Conservation (phyloP, 2,113 vertebrate species). For the Casuarius casuarius region DNA sequence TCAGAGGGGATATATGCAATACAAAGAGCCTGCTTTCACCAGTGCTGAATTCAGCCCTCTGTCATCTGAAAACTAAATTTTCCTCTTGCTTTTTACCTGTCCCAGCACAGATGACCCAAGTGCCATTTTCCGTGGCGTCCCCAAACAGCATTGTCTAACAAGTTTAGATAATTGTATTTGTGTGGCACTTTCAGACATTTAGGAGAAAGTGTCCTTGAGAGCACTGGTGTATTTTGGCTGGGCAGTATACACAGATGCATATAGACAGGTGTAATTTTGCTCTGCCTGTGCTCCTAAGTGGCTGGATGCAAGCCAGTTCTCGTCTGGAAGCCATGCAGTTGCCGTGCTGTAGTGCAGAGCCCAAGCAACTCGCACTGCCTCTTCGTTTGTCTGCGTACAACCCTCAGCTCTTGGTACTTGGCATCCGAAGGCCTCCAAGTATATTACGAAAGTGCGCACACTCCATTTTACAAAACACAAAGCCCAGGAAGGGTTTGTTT, state of each 20-base stretch:
- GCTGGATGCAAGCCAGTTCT: constrained; percentile 2
- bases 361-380: not conserved
- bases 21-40: not conserved
- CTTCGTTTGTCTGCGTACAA: rapidly evolving
- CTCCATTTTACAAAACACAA: rapidly evolving
- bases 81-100: not conserved
- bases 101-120: not conserved
- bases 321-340: rapidly evolving
- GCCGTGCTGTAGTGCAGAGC: rapidly evolving
- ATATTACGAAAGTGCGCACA: not conserved
- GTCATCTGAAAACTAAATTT: not conserved
- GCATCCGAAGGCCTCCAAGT: rapidly evolving
- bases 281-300: not conserved
- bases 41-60: not conserved
- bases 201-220: constrained; percentile 33
- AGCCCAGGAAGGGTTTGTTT: not conserved
- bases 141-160: not conserved
- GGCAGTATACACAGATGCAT: not conserved
- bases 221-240: not conserved
- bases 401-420: rapidly evolving
- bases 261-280: not conserved
- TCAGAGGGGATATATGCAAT: not conserved
- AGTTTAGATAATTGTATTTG: not conserved
- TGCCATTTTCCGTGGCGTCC: not conserved
- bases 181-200: rapidly evolving